Conservation (phyloP, 2,797 vertebrate genomes). For the Balearica regulorum region DNA sequence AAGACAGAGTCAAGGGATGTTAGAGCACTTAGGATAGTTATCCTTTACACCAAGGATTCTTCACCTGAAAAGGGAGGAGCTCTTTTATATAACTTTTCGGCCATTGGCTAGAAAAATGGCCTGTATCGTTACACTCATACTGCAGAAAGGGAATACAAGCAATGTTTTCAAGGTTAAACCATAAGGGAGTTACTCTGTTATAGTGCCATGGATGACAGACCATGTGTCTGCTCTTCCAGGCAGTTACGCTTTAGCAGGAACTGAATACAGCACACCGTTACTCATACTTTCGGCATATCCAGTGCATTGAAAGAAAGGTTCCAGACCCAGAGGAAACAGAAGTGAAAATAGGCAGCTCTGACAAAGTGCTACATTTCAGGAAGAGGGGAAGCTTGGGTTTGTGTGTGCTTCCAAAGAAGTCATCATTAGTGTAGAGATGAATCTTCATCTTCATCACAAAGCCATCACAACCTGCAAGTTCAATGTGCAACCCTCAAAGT, state of each 20-base stretch:
- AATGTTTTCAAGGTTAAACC: background rate
- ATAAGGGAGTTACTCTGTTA: background rate
- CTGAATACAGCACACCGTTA: background rate
- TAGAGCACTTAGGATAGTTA: background rate
- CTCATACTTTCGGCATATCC: background rate
- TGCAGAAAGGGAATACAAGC: background rate
- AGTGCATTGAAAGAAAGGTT: background rate
- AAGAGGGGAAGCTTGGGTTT: background rate
- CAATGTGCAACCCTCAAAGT: rapidly evolving
- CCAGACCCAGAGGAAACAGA: background rate
- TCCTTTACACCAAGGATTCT: background rate
- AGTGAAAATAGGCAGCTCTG: background rate
- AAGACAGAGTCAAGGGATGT: background rate
- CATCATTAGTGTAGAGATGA: background rate
- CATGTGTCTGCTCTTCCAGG: background rate
- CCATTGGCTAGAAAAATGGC: background rate
- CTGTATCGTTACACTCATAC: background rate
- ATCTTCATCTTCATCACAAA: background rate
- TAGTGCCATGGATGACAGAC: background rate
- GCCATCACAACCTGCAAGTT: background rate
- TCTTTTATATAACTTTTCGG: background rate
- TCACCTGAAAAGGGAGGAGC: background rate
- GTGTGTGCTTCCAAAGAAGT: background rate
- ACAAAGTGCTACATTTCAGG: background rate
- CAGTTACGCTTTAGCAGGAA: background rate